Evolutionary conservation across 2,113 vertebrate species (phyloP), one percentile per base, ranked within the genome.

Genomic region (Elephantulus edwardii): DNA sequence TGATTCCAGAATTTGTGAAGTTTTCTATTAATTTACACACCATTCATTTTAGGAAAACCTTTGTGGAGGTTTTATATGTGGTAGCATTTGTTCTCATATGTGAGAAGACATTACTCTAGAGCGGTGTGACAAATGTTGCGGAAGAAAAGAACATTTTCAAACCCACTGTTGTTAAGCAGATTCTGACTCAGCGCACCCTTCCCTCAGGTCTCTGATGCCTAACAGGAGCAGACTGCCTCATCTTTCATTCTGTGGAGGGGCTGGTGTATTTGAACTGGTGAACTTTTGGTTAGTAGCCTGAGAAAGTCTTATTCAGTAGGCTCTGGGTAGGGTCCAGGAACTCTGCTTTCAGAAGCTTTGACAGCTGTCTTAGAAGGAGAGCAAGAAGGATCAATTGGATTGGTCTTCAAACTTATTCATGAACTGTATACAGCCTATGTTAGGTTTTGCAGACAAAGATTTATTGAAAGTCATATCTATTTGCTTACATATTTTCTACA

Each of bases 371-470:
- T 77, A 72, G 9, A 84, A 54, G 74, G 24, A 19, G 20, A 80
- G n/a, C n/a, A 79, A 68, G n/a, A 60, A 88, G 12, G 30, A 75
- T 46, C 3, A 38, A 44, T 75, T 66, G 42, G 22, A 70, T 40
- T 5, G 12, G 4, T 16, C 50, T 16, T 12, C 20, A 64, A 38
- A 72, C 19, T 78, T 1, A n/a, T 6, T 10, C 30, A 54, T 79
- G 4, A 38, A 20, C 52, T 20, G 84, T 87, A 85, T 90, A 40
- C n/a, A 70, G 19, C 52, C 24, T 9, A 1, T 54, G 54, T 8
- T 9, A 58, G 8, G n/a, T 74, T 95, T 87, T 82, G 12, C 78
- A 78, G 90, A 77, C 76, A 85, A 90, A 78, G 30, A 33, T 52
- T 72, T 93, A 62, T 44, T 92, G 48, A 8, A 56, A 91, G 14